Evolutionary conservation across 2,888 invertebrate genomes (phyloP).

Genomic region (Ochropleura plecta): DNA sequence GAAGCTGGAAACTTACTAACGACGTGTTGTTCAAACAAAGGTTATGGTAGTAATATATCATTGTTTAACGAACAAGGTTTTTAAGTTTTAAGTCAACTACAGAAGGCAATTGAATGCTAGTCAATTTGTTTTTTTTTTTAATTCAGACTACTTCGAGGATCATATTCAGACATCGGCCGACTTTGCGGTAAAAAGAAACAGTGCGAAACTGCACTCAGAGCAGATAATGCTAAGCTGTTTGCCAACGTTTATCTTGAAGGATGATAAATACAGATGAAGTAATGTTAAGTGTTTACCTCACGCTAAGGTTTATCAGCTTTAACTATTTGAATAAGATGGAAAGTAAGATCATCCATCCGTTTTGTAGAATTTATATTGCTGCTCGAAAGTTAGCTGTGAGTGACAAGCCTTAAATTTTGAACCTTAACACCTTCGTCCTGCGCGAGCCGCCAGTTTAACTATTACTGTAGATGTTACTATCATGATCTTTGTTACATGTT

Average conservation of each 20-base stretch:
- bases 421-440: too few species aligned
- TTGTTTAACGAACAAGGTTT: conserved; percentile 2
- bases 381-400: too few species aligned
- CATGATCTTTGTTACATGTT: conserved; percentile 7
- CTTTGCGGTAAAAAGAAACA: conserved; percentile 1
- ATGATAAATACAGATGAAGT: conserved; percentile 44
- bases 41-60: background rate
- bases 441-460: too few species aligned
- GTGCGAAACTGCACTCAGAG: conserved; percentile 14
- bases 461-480: background rate
- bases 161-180: background rate
- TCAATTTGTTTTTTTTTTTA: background rate
- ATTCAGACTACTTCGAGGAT: background rate
- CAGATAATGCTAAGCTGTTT: conserved; percentile 49
- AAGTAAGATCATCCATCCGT: too few species aligned
- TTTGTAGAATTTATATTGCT: background rate
- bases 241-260: conserved; percentile 32
- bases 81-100: background rate
- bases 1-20: conserved; percentile 6
- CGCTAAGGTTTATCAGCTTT: conserved; percentile 4
- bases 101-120: background rate
- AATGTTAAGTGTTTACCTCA: conserved; percentile 14
- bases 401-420: too few species aligned
- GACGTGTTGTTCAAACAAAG: conserved; percentile 14
- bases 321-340: background rate